Base-by-base conservation (phyloP, 1,140 invertebrate species). In the Helicoverpa zea region DNA sequence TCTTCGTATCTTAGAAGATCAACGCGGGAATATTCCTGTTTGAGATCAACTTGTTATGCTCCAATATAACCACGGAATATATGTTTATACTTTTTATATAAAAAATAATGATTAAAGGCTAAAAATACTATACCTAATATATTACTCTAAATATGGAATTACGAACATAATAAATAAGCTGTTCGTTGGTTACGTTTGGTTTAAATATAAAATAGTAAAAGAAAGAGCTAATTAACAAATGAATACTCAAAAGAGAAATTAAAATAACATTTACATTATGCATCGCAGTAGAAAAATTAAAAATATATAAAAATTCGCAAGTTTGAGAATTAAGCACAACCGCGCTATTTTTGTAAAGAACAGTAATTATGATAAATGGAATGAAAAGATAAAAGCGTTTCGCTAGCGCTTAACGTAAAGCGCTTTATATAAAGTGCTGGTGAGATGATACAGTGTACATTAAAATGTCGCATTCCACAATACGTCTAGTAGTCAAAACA, bases 291-390 rank as follows among this genome's bases (percentile, higher is more conserved):
- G 13, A 29, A 1, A 63, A 49, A 35, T n/a, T 54, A 51, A 35
- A 58, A 16, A 49, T 68, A 58, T n/a, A 18, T 18, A 56, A 16
- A 56, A 29, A 13, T 70, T 54, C 5, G 18, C 23, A 54, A 70
- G 51, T 30, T 51, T 54, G 5, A 30, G 30, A 43, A 72, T 18
- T 51, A 58, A 73, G 51, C 35, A 23, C 3, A 5, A 52, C 23
- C 35, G n/a, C 12, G 16, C 12, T 10, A 16, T 18, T 64, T 66
- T 16, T 66, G 35, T 13, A 30, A 56, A 58, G 30, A 51, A 56
- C 1, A 1, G 51, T 72, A 72, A 72, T 72, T 72, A 72, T 54
- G 68, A 72, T 52, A 30, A 72, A 72, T 72, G 68, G 29, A 54
- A 54, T n/a, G 68, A 54, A 72, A 72, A 72, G 68, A 72, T 58